These are phyloP conservation scores for Myotis planiceps DNA, from an alignment of 2,797 vertebrate genomes.

Conservation along the genomic window DNA sequence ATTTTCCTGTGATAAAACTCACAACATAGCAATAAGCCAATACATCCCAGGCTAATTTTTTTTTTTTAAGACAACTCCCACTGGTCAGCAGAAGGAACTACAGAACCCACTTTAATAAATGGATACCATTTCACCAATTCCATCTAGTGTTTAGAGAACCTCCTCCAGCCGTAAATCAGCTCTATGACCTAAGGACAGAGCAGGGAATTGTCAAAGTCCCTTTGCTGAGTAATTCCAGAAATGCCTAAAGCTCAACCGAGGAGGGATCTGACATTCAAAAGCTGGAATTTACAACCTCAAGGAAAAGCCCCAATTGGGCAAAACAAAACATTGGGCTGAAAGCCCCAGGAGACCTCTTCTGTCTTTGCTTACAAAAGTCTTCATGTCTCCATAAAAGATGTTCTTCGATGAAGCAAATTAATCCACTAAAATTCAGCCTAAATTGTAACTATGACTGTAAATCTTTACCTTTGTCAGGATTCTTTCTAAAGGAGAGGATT, in stretches of 20 bases:
- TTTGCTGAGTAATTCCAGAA: conserved; percentile 78
- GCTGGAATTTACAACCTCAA: conserved; percentile 79
- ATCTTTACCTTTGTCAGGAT: conserved; percentile 84
- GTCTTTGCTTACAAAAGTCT: conserved; percentile 54
- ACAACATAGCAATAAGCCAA: conserved; percentile 19
- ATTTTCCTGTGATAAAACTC: conserved; percentile 39
- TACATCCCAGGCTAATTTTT: not conserved
- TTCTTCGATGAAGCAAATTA: conserved; percentile 72
- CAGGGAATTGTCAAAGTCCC: conserved; percentile 65
- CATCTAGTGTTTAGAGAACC: conserved; percentile 71
- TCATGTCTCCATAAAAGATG: conserved; percentile 57
- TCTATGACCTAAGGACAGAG: conserved; percentile 56
- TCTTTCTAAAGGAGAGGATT: conserved; percentile 85
- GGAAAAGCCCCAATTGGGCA: conserved; percentile 81
- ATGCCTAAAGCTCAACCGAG: conserved; percentile 69
- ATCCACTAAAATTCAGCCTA: conserved; percentile 74
- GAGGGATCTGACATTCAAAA: conserved; percentile 61
- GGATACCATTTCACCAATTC: conserved; percentile 68
- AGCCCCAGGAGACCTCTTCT: not conserved
- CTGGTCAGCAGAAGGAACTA: conserved; percentile 43
- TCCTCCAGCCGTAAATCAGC: conserved; percentile 71
- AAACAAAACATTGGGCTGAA: conserved; percentile 76
- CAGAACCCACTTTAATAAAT: conserved; percentile 70
- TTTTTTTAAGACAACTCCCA: not conserved
- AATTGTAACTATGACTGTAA: conserved; percentile 80